Evolutionary conservation across 2,888 invertebrate species (phyloP).

Genomic region (Cantharis flavilabris): DNA sequence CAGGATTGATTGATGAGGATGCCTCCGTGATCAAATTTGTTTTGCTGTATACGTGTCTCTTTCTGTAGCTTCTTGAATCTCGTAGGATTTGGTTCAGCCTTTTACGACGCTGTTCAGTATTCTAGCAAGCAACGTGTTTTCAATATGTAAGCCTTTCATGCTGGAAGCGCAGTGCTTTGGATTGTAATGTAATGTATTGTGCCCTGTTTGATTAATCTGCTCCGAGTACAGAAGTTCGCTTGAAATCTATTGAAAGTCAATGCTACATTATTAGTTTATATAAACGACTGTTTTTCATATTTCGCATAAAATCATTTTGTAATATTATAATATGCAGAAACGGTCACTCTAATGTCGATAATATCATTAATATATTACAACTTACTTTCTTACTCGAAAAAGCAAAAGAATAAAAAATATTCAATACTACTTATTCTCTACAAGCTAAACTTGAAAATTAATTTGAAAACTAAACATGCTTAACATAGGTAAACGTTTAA

Average conservation of each 20-base stretch:
- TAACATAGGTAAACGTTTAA: background rate
- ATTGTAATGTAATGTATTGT: conserved; percentile 44
- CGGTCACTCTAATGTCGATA: background rate
- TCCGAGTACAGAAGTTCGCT: conserved; percentile 17
- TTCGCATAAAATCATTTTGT: background rate
- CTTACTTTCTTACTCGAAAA: background rate
- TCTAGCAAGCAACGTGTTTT: conserved; percentile 41
- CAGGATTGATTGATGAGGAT: conserved; percentile 57
- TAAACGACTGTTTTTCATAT: background rate
- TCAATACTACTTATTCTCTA: background rate
- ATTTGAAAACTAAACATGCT: background rate
- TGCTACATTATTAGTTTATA: conserved; percentile 18
- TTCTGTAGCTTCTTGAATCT: conserved; percentile 43
- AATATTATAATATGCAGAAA: background rate
- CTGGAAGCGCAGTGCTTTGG: conserved; percentile 33
- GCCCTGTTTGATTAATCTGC: conserved; percentile 43
- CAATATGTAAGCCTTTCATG: conserved; percentile 45
- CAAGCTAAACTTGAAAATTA: background rate
- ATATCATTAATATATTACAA: background rate
- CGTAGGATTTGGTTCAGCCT: conserved; percentile 40
- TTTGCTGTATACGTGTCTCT: conserved; percentile 54
- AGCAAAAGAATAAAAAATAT: background rate
- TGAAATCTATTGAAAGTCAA: conserved; percentile 23
- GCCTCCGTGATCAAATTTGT: conserved; percentile 57
- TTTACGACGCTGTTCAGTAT: conserved; percentile 43